phyloP scores from a whole-genome alignment of 1,140 invertebrate species.

The Scylla paramamosain region DNA sequence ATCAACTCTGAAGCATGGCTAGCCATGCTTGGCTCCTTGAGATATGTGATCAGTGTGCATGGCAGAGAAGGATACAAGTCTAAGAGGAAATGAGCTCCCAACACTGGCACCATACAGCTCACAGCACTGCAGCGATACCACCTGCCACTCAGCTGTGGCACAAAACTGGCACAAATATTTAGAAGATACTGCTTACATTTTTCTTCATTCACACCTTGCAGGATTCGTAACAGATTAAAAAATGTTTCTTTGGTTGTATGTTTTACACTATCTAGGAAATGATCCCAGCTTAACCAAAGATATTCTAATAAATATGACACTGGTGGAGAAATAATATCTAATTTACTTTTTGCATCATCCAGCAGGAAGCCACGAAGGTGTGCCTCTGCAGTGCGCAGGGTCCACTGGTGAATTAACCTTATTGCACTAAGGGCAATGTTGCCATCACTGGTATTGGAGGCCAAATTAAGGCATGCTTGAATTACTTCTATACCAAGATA shows the following conservation, averaged over 20 bases:
- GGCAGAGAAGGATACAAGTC: constrained; percentile 37
- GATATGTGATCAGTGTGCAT: constrained; percentile 8
- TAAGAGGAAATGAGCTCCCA: constrained; percentile 50
- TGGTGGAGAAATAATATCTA: not conserved
- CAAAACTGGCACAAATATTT: constrained; percentile 44
- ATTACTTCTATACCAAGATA: constrained; percentile 55
- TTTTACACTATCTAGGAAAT: constrained; percentile 70
- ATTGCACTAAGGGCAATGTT: constrained; percentile 57
- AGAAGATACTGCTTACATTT: constrained; percentile 39
- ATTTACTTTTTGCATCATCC: not conserved
- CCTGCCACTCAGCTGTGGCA: constrained; percentile 41
- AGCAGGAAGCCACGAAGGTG: not conserved
- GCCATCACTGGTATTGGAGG: constrained; percentile 57
- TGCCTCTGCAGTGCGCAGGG: constrained; percentile 64
- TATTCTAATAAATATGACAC: constrained; percentile 56
- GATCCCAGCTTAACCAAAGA: constrained; percentile 67
- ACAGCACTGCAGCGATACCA: constrained; percentile 62
- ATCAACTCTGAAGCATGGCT: constrained; percentile 67
- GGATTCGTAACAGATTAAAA: constrained; percentile 62
- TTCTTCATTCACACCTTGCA: constrained; percentile 37
- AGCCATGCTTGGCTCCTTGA: constrained; percentile 65
- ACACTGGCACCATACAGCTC: constrained; percentile 65
- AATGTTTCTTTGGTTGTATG: constrained; percentile 62
- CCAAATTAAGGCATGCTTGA: constrained; percentile 50
- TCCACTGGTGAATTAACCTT: constrained; percentile 66